Percentiles rank a stretch among this genome's conserved stretches.
Conservation (phyloP, 2,888 invertebrate species). For the Serrognathus titanus region DNA sequence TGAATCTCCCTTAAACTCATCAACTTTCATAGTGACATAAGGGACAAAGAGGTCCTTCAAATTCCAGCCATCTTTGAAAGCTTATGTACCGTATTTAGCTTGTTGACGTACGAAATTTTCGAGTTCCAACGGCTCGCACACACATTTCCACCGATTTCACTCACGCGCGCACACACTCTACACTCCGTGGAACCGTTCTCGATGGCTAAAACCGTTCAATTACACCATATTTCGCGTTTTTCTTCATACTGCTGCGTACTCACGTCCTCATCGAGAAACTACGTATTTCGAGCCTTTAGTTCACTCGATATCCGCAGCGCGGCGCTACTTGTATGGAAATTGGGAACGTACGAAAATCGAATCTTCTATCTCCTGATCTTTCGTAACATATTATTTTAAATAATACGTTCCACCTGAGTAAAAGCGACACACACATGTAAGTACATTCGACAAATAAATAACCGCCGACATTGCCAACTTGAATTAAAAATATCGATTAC, state of each 20-base stretch:
- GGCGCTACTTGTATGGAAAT: conserved; percentile 18
- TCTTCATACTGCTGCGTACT: conserved; percentile 43
- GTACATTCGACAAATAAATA: too few species aligned
- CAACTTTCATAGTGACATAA: conserved; percentile 68
- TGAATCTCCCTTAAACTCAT: conserved; percentile 60
- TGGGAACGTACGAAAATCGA: conserved; percentile 17
- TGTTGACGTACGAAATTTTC: conserved; percentile 36
- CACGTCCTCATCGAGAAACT: conserved; percentile 42
- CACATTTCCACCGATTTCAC: conserved; percentile 27
- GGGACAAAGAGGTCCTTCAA: conserved; percentile 67
- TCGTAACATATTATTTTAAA: too few species aligned
- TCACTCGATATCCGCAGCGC: conserved; percentile 13
- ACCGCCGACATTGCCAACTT: too few species aligned
- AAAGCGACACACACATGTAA: too few species aligned
- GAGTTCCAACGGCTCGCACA: conserved; percentile 23
- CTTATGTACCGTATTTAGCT: conserved; percentile 27
- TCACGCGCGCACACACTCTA: conserved; percentile 32
- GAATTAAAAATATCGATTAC: too few species aligned
- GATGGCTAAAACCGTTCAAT: conserved; percentile 34
- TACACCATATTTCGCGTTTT: conserved; percentile 43
- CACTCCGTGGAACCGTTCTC: conserved; percentile 29
- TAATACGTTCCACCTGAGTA: too few species aligned
- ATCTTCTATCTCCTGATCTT: background rate
- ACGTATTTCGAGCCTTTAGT: conserved; percentile 34
- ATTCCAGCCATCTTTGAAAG: conserved; percentile 67